These are phyloP conservation scores for Apeira syringaria DNA, from an alignment of 2,888 invertebrate genomes.

Conservation along the genomic window DNA sequence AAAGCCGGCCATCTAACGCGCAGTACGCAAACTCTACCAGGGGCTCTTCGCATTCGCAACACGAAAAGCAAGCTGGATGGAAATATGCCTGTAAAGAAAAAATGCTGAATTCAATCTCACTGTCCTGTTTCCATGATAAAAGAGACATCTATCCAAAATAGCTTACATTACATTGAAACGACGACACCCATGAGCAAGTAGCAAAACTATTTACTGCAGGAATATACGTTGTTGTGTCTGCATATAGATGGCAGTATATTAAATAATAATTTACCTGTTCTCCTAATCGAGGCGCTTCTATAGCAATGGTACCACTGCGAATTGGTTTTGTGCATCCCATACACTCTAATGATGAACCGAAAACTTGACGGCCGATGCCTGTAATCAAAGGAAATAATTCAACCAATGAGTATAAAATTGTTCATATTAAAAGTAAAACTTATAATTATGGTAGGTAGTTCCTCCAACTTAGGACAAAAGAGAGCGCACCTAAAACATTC, in stretches of 20 bases:
- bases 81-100: constrained; percentile 83
- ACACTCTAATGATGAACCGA: constrained; percentile 86
- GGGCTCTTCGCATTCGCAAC: constrained; percentile 94
- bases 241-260: constrained; percentile 37
- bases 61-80: constrained; percentile 97
- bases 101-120: neutral
- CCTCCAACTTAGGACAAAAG: too few relatives aligned
- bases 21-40: constrained; percentile 99
- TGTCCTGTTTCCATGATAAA: neutral
- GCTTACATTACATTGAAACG: constrained; percentile 5
- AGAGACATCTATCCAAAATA: constrained; percentile 36
- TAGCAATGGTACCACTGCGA: constrained; percentile 91
- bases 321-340: constrained; percentile 92
- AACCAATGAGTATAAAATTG: too few relatives aligned
- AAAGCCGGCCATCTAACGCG: constrained; percentile 92
- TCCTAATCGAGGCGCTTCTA: constrained; percentile 92
- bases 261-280: constrained; percentile 73
- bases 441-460: too few relatives aligned
- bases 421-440: too few relatives aligned
- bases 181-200: constrained; percentile 44
- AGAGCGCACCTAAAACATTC: too few relatives aligned
- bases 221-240: too few relatives aligned
- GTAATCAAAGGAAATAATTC: constrained; percentile 35
- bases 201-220: constrained; percentile 27
- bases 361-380: constrained; percentile 86